Base-by-base conservation (phyloP, 2,797 vertebrate species). In the Myiothlypis coronata region DNA sequence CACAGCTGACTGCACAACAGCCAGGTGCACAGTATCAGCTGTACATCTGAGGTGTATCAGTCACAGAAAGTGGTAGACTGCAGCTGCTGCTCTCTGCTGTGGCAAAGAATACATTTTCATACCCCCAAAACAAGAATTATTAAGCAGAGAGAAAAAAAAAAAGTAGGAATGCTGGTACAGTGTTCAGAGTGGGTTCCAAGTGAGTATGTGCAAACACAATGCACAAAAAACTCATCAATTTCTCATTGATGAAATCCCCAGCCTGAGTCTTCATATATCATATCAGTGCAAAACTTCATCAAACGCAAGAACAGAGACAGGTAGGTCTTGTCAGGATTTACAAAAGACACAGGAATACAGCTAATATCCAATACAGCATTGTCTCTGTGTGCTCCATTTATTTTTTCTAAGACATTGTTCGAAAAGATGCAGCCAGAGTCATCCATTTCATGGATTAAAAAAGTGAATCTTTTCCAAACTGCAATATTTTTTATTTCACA, bases 371-470 rank as follows among this genome's bases (percentile, higher is more conserved):
- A 81, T 44, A 82, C 11, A 60, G 30, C 26, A 53, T 78, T 89
- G 74, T 56, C 59, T 91, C 35, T 59, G 24, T 85, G 60, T n/a
- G 50, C n/a, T 82, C 60, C 85, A 74, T 88, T 91, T 89, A 82
- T 93, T 95, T 97, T 95, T 72, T 24, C 57, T 55, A 60, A 86
- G 75, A 53, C 3, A 13, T 84, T 83, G 39, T 50, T 87, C 43
- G 71, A 76, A 89, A 91, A 55, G 19, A 22, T 88, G 53, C 67
- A 88, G 84, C 34, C 56, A 74, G 78, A 91, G 44, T 65, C 63
- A 95, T 90, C 61, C 37, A 91, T 95, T 95, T 93, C 9, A 59
- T 7, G 76, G 85, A 67, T 96, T 94, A 64, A 97, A 96, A 90
- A 91, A 84, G 87, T 82, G 46, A 91, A 72, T 84, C 56, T 70